These are phyloP conservation scores for Engystomops pustulosus DNA, from an alignment of 2,113 vertebrate species.

Conservation along the genomic window DNA sequence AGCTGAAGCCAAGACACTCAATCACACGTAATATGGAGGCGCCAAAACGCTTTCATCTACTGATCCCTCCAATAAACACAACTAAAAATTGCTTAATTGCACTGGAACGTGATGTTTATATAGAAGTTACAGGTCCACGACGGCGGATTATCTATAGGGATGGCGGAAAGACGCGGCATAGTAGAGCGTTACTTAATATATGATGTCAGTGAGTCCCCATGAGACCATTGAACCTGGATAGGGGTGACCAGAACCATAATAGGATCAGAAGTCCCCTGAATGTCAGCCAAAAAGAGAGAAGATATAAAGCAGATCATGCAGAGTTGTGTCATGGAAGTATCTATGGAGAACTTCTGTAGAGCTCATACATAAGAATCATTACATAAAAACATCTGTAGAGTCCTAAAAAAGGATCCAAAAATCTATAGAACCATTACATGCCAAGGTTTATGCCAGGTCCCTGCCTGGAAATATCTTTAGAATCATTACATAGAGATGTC, in stretches of 20 bases:
- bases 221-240: background rate
- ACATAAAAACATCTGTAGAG: no score
- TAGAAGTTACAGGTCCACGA: background rate
- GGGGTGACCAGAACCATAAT: background rate
- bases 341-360: no score
- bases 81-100: conserved; percentile 54
- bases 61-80: conserved; percentile 55
- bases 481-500: no score
- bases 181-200: background rate
- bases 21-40: conserved; percentile 57
- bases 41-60: conserved; percentile 54
- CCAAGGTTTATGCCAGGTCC: no score
- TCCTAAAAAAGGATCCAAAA: no score
- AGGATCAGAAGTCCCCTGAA: background rate
- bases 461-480: no score
- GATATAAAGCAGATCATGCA: no score
- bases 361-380: no score
- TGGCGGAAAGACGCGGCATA: conserved; percentile 12
- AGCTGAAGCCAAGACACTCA: conserved; percentile 47
- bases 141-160: background rate
- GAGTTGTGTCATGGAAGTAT: no score
- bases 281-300: background rate
- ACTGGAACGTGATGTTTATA: conserved; percentile 31
- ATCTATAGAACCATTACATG: no score
- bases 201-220: background rate